A percentile compares a stretch with the other conserved stretches of the same genome.
Evolutionary conservation across 2,888 invertebrate genomes (phyloP).

Genomic region (Lepeophtheirus nordmannii): DNA sequence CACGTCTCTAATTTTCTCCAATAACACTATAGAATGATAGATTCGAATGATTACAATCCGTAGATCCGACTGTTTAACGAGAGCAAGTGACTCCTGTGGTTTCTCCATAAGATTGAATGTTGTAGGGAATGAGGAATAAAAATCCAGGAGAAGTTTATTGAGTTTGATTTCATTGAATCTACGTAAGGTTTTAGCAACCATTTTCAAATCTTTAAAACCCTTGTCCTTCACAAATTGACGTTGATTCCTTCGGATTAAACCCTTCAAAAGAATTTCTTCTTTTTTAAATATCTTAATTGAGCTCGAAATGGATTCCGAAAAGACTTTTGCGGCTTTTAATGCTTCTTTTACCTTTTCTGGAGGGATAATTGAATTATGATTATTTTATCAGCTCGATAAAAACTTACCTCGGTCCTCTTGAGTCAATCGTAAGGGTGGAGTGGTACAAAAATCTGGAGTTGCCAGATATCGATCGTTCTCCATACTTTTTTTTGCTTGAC

Average conservation of each 20-base stretch:
- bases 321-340: not conserved
- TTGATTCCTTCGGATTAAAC: not conserved
- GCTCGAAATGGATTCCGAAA: not conserved
- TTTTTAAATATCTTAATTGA: not conserved
- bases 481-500: no score
- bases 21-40: not conserved
- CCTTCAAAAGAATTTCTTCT: not conserved
- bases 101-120: not conserved
- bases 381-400: not conserved
- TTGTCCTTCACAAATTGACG: not conserved
- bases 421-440: not conserved
- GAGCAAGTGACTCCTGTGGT: not conserved
- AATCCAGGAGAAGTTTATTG: not conserved
- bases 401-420: not conserved
- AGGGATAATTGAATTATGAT: not conserved
- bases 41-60: not conserved
- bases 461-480: not conserved
- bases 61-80: not conserved
- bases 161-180: not conserved
- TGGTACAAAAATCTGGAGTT: not conserved
- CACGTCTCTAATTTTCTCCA: not conserved
- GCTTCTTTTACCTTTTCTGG: not conserved
- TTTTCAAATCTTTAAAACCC: not conserved
- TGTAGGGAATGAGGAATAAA: not conserved
- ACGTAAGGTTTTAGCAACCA: not conserved